Evolutionary conservation across 2,113 vertebrate genomes (phyloP).

Genomic region (Clarias macrocephalus): DNA sequence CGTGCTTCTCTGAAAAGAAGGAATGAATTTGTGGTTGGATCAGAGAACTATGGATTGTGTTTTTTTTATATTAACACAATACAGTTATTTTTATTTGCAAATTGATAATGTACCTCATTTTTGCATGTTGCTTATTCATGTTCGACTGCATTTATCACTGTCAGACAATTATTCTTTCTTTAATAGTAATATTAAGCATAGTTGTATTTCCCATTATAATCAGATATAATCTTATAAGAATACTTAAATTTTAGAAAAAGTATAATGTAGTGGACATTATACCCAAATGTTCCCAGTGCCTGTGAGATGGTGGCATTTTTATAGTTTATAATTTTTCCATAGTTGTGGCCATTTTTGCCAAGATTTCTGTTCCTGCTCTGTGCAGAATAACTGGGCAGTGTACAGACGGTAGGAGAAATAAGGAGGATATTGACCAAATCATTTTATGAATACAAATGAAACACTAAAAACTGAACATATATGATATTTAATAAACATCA

Average conservation of each 20-base stretch:
- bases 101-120: constrained; percentile 13
- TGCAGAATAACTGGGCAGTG: constrained; percentile 16
- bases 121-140: neutral
- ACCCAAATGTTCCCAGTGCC: neutral
- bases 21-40: constrained; percentile 24
- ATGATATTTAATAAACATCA: constrained; percentile 28
- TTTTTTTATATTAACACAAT: constrained; percentile 4
- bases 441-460: constrained; percentile 43
- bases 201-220: neutral
- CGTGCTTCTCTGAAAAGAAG: constrained; percentile 31
- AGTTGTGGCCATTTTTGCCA: constrained; percentile 12
- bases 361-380: constrained; percentile 35
- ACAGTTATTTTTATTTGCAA: neutral
- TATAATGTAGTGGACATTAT: constrained; percentile 5
- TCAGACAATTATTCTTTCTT: neutral
- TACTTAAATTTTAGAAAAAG: neutral
- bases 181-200: neutral
- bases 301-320: neutral
- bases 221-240: neutral
- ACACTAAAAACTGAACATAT: constrained; percentile 4
- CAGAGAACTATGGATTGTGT: neutral
- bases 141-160: neutral
- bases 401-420: constrained; percentile 18
- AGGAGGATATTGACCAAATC: constrained; percentile 28
- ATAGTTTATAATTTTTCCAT: constrained; percentile 19